Evolutionary conservation across 1,140 invertebrate genomes (phyloP), one percentile per base, ranked within the genome.

Genomic region (Temnothorax nylanderi): DNA sequence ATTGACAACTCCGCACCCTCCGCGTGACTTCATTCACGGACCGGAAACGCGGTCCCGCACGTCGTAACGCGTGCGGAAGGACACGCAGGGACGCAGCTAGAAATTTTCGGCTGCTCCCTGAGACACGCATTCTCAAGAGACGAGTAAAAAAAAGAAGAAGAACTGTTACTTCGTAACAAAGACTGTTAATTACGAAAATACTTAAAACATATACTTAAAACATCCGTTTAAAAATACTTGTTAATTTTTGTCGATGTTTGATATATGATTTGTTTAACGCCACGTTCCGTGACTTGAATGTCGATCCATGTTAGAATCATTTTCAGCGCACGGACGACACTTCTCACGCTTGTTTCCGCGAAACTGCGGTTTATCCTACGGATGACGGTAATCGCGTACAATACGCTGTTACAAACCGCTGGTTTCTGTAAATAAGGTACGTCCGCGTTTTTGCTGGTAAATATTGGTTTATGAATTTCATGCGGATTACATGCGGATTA

Each of bases 1-100:
- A n/a, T 67, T 56, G 74, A 85, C 32, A 78, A 65, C 65, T 8
- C 65, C 18, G 69, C 44, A 49, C 60, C 6, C 58, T 21, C 3
- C 44, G 4, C 13, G 32, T 32, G 54, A 49, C 58, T 64, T 85
- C 71, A 85, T 77, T 85, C 72, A 56, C 13, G 1, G 47, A 51
- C 71, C 71, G 81, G 81, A 84, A 84, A 60, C 54, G 56, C 21
- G 77, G 34, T 6, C 41, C 21, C 47, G 47, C n/a, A n/a, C 44
- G n/a, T 37, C 26, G n/a, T 18, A 37, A 49, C 44, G n/a, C 44
- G 18, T 6, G 26, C 76, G 44, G 47, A 69, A 54, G 51, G 34
- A 41, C 47, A 4, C 5, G 4, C 64, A 54, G 44, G 41, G 8
- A 54, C 47, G 64, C 34, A 67, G 6, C 44, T 34, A 21, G 18